Evolutionary conservation across 2,797 vertebrate species (phyloP).

Genomic region (Enteromius paludinosus): DNA sequence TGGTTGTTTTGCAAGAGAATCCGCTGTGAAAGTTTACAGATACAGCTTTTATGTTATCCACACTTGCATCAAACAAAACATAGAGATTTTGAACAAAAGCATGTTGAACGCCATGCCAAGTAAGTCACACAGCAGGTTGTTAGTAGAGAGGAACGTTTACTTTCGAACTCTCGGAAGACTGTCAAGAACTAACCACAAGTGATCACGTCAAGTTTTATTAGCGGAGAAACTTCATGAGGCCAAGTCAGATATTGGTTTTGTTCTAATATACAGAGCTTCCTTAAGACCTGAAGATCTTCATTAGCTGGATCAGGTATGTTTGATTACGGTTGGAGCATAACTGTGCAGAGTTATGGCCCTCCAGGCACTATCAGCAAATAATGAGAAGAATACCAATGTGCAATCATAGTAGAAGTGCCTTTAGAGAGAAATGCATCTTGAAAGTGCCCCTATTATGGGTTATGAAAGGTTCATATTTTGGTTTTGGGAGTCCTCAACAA

Average conservation of each 20-base stretch:
- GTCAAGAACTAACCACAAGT: background rate
- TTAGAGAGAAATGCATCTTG: no score
- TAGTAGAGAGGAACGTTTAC: background rate
- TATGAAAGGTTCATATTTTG: no score
- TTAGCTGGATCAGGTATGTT: no score
- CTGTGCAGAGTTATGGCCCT: no score
- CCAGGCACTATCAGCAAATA: no score
- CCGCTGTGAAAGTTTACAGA: background rate
- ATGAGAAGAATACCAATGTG: no score
- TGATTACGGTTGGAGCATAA: no score
- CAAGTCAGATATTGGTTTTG: background rate
- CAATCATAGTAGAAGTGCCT: no score
- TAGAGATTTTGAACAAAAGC: background rate
- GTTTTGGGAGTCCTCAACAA: no score
- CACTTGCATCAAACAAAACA: background rate
- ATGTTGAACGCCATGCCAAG: background rate
- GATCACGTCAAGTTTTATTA: background rate
- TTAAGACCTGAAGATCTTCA: background rate
- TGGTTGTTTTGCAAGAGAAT: slow-evolving; percentile 29
- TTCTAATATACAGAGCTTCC: background rate
- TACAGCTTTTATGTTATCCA: background rate
- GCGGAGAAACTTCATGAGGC: background rate
- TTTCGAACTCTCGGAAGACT: background rate
- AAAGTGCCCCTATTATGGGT: no score
- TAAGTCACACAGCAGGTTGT: background rate